Base-by-base conservation (phyloP, 2,113 vertebrate species). In the Otus sunia region DNA sequence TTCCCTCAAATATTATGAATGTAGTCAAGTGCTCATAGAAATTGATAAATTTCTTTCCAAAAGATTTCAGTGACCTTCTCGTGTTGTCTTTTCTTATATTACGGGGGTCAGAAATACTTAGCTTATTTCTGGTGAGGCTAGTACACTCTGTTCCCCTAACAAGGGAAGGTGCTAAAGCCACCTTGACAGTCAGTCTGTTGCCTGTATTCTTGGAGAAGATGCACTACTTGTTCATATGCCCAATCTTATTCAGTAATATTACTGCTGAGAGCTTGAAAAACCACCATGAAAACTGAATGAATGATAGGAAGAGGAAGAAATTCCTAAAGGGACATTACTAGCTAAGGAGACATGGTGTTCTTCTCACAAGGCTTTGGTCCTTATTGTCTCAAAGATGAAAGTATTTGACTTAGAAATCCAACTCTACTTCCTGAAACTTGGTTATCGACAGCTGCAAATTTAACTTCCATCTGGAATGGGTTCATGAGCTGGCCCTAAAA, bases 181-280 rank as follows among this genome's bases (percentile, higher is more conserved):
- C 22, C 32, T 29, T 23, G 32, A 6, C 6, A 26, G 22, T 22
- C 36, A 10, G 5, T n/a, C 29, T 56, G 43, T 9, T 74, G 19
- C 3, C 3, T 26, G 3, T 32, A 0, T 82, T 45, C 7, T 55
- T 43, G 39, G 66, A 25, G 32, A 29, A 43, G 67, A 25, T 12
- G 43, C 2, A 7, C 1, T 7, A 5, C 8, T 34, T 72, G 10
- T 50, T 59, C 12, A 1, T 11, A 14, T 45, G 1, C 25, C 29
- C 8, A 27, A 5, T 52, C 34, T 53, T 26, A 9, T 27, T 62
- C 27, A 25, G 55, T 27, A 12, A 29, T 50, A 6, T 32, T 41
- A 7, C 26, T 71, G n/a, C 52, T 75, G 52, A 56, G 39, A 66
- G 43, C 39, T 37, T n/a, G 39, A 32, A 16, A 86, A 89, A 23